Percentiles rank a stretch among this genome's conserved stretches.
Conservation (phyloP, 2,113 vertebrate species). For the Mastomys natalensis region DNA sequence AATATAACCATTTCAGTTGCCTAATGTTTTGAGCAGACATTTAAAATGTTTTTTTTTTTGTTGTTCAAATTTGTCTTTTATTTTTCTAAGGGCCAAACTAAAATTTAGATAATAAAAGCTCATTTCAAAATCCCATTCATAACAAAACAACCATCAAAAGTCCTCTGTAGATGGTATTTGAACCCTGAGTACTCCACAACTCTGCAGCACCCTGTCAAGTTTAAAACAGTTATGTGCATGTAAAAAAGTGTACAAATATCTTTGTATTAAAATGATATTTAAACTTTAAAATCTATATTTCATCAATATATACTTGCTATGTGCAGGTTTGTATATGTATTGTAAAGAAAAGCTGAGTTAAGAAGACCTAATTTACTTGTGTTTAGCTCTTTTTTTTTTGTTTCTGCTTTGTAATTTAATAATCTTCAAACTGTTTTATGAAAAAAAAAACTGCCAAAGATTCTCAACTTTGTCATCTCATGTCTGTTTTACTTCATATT, state of each 20-base stretch:
- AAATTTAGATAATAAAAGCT: background rate
- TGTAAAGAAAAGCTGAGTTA: slow-evolving; percentile 68
- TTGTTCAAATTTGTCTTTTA: background rate
- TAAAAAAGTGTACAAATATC: slow-evolving; percentile 56
- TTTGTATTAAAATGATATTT: slow-evolving; percentile 70
- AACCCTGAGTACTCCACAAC: background rate
- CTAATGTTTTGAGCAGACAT: background rate
- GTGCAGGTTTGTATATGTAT: slow-evolving; percentile 14
- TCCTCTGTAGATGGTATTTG: background rate
- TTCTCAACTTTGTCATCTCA: slow-evolving; percentile 84
- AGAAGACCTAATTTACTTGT: slow-evolving; percentile 77
- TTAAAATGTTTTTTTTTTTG: background rate
- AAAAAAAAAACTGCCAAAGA: slow-evolving; percentile 85
- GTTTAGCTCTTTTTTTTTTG: slow-evolving; percentile 9
- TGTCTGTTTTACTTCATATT: slow-evolving; percentile 87
- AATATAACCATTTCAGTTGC: background rate
- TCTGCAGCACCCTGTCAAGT: background rate
- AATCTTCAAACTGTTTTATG: slow-evolving; percentile 85
- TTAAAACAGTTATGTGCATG: slow-evolving; percentile 58
- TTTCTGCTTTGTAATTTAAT: slow-evolving; percentile 78
- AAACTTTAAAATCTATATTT: slow-evolving; percentile 79
- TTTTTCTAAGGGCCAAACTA: background rate
- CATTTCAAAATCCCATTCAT: background rate
- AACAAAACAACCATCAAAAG: background rate
- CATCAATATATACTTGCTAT: slow-evolving; percentile 54